These are phyloP conservation scores for Micrasema longulum DNA, from an alignment of 1,140 invertebrate genomes.

Conservation along the genomic window DNA sequence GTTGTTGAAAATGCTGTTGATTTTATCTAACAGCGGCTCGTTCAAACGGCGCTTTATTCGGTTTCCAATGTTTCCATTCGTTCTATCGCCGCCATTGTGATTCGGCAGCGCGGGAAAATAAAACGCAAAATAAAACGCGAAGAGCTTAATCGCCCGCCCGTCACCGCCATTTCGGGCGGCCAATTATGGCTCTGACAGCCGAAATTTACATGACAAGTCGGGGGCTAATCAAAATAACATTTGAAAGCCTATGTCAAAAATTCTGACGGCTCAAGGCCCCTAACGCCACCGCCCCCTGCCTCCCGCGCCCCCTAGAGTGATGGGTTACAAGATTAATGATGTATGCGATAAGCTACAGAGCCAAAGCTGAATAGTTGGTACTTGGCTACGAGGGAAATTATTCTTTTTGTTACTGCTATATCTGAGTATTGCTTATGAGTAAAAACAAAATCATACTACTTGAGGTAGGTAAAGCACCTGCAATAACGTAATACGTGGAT, in stretches of 20 bases:
- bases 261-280: conserved; percentile 44
- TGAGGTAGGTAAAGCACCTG: no score
- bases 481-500: no score
- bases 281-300: conserved; percentile 2
- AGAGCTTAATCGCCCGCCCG: conserved; percentile 53
- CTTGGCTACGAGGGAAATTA: no score
- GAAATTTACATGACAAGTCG: conserved; percentile 68
- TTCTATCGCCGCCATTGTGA: conserved; percentile 11
- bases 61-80: no score
- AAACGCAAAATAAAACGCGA: conserved; percentile 10
- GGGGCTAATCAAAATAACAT: conserved; percentile 71
- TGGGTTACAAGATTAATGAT: conserved; percentile 36
- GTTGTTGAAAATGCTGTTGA: no score
- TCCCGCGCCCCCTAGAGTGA: background rate
- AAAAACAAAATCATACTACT: background rate
- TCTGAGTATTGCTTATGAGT: background rate
- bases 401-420: background rate
- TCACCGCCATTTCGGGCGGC: conserved; percentile 62
- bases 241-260: conserved; percentile 57
- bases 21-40: no score
- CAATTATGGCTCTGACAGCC: conserved; percentile 69
- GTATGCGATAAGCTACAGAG: conserved; percentile 11
- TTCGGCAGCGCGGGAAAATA: conserved; percentile 1
- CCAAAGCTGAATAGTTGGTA: background rate
- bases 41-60: background rate